Evolutionary conservation across 1,140 invertebrate species (phyloP), one percentile per base, ranked within the genome.

Genomic region (Diabrotica undecimpunctata): DNA sequence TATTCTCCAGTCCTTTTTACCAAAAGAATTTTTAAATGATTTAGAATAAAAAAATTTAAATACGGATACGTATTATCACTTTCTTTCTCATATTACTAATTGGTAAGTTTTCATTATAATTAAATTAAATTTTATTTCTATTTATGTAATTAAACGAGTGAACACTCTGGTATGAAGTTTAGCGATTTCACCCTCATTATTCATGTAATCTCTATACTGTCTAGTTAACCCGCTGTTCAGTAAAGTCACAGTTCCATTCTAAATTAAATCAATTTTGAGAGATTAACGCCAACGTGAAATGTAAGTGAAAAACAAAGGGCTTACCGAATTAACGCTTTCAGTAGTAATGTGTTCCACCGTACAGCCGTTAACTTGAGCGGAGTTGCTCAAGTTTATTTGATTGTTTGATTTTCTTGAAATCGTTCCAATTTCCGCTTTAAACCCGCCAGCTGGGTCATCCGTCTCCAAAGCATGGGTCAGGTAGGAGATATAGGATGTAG

Each of bases 401-500:
- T 25, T 25, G 35, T 67, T 59, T 8, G 75, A 72, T 75, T 76
- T 77, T 65, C 73, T 69, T 37, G 70, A 67, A 53, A 71, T 68
- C 5, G 70, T 70, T 35, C 87, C 82, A 6, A 91, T 82, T 72
- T 93, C 90, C 5, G 89, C 90, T 13, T 88, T 81, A 75, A 92
- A 92, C 0, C 86, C 89, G 14, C 85, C 86, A 7, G 87, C 87
- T 2, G 88, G 88, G 55, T 89, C 88, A 72, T 90, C 88, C 60
- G 87, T 88, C 75, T 92, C 90, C 67, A 92, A 78, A 0, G 91
- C 88, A 51, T 89, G 88, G 79, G 93, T 90, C 52, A 97, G 82
- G 74, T 96, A 95, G 7, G 90, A 90, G 67, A 97, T 96, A 78
- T 97, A 97, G 0, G 91, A 92, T 0, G 94, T 94, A 0, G 94